Evolutionary conservation across 1,140 invertebrate species (phyloP), one percentile per base, ranked within the genome.

Genomic region (Drosophila watanabei): DNA sequence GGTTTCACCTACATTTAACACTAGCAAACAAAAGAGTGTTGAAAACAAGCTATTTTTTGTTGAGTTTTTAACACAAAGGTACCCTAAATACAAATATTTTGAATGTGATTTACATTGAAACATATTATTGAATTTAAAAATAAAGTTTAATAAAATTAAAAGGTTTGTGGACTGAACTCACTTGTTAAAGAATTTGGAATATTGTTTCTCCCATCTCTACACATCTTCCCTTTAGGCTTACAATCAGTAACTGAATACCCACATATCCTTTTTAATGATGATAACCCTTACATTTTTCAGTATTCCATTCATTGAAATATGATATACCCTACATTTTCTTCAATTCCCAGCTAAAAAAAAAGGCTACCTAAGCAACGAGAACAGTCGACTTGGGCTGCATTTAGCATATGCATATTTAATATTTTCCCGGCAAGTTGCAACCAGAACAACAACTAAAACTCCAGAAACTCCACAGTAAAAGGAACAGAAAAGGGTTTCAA

Each of bases 1-100:
- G 37, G 75, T 82, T 90, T 82, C 86, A 86, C 86, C 82, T 82
- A 84, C 85, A 85, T 88, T 89, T 89, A 89, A 79, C 69, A 56
- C 39, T 8, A 30, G 20, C 49, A 56, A 56, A 35, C 41, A 46
- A 33, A 33, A 24, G 8, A n/a, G 32, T 65, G 13, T 37, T 46
- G 32, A 60, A 39, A 65, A 43, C 33, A 20, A 5, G 7, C 3
- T 6, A 6, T 16, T 43, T 10, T 20, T 28, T n/a, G n/a, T 0
- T 0, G 16, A 64, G n/a, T 46, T 37, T 18, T 46, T 10, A 9
- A 37, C 24, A 18, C 2, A 16, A 39, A 18, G 28, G 0, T 24
- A 37, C 46, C 52, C 11, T 59, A n/a, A 9, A 13, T 13, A 1
- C 18, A 18, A 18, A 32, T 5, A 30, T 51, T 30, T 49, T 49